Conservation (phyloP, 2,797 vertebrate genomes). For the Ctenopoma multispine region DNA sequence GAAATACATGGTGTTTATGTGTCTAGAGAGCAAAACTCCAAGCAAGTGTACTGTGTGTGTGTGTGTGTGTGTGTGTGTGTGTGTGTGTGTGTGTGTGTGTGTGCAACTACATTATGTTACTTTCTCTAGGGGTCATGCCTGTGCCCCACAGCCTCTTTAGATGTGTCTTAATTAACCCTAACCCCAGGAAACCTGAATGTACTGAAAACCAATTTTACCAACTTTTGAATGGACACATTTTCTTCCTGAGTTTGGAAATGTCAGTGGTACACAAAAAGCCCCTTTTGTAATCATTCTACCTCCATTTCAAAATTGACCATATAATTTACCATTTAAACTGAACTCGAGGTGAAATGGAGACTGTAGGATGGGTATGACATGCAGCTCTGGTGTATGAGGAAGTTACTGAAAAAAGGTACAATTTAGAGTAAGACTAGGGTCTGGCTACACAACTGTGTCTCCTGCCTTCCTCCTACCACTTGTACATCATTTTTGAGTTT, state of each 20-base stretch:
- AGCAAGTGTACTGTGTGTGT: too few species aligned
- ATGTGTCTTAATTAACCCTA: constrained; percentile 13
- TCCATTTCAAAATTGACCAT: neutral
- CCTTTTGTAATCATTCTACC: too few species aligned
- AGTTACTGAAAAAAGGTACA: too few species aligned
- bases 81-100: constrained; percentile 6
- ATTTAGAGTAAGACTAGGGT: too few species aligned
- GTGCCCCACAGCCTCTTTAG: neutral
- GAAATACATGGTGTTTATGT: constrained; percentile 50
- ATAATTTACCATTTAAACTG: neutral
- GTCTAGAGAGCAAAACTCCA: constrained; percentile 33
- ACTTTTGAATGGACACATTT: constrained; percentile 17
- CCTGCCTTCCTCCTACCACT: too few species aligned
- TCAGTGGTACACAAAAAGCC: neutral
- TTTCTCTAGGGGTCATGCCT: constrained; percentile 38
- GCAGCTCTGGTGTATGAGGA: too few species aligned
- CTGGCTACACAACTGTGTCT: too few species aligned
- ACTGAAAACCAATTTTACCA: constrained; percentile 4
- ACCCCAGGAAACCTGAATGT: constrained; percentile 7
- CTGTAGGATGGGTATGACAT: too few species aligned
- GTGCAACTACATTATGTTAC: neutral
- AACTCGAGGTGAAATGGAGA: too few species aligned
- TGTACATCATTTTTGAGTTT: too few species aligned
- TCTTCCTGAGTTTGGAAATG: constrained; percentile 14
- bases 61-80: too few species aligned